Base-by-base conservation (phyloP, 2,113 vertebrate genomes). In the Podocnemis expansa region DNA sequence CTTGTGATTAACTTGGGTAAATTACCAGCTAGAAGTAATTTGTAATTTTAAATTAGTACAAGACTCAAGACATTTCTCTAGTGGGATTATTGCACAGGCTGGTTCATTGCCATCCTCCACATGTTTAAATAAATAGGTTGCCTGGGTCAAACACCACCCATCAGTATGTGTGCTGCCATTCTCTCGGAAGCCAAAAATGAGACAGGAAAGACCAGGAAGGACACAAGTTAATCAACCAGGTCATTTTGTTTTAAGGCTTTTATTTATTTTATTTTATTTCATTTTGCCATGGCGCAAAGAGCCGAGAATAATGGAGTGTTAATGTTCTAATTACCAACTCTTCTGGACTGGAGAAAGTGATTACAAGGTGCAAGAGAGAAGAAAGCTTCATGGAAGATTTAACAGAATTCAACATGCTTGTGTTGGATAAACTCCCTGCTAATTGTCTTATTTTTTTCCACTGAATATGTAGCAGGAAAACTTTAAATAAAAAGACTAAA, bases 31-130 rank as follows among this genome's bases (percentile, higher is more conserved):
- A 86, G 63, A 84, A 90, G 54, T 88, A 93, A 97, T 96, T 95
- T 96, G 93, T 94, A 80, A 80, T 88, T 96, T 96, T 94, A 95
- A 94, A 95, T 97, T 93, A 94, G 49, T 93, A 91, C 94, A 95
- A 89, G 93, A 56, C 58, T 90, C 78, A 43, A 90, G 93, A 89
- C 90, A 95, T 93, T 96, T 95, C 90, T 95, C 91, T 96, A 95
- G 81, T 83, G 88, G 73, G 88, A 67, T 67, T 89, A 80, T 94
- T 96, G 82, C 88, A 91, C 31, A 91, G 82, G 81, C 17, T 84
- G 80, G 73, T 94, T 95, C 63, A 16, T 51, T 96, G 90, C 25
- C 51, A 63, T 75, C 49, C 27, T 75, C 87, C 85, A 88, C 43
- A 56, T 10, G 60, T 87, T 91, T 81, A 90, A 95, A 91, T 51